Base-by-base conservation (phyloP, 53 echinoderm and acorn worm genomes). In the Astropecten irregularis region DNA sequence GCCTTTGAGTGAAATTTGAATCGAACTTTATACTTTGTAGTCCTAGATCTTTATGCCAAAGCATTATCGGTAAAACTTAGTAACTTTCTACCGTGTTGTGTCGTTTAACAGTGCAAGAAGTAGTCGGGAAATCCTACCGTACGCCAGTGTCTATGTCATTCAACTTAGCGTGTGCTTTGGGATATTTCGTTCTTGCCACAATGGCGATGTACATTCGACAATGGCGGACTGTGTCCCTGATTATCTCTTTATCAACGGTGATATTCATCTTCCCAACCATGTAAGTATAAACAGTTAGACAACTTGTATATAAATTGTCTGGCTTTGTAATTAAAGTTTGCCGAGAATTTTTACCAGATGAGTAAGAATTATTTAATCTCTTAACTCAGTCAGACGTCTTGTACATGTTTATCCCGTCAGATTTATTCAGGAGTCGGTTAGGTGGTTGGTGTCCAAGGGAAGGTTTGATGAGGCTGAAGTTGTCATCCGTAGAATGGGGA, bases 71-170 rank as follows among this genome's bases (percentile, higher is more conserved):
- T n/a, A n/a, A n/a, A n/a, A 27, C 4, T 39, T 19, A 26, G 28
- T 27, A 22, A 27, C 23, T 0, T 3, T 26, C 6, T 20, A 9
- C 13, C 28, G 1, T 59, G 6, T 59, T 59, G 2, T 59, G 9
- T 1, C 8, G 10, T 27, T 28, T 74, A n/a, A 34, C 84, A 93
- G 94, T 82, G 14, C 66, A 85, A 2, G 94, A 93, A 49, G 52
- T 93, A 51, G 90, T 93, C 35, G 94, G 94, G 44, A 91, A 91
- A 4, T 88, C 82, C 15, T 84, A 85, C 55, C 82, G 94, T 26
- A 91, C 88, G 0, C 15, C 82, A 2, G 83, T 70, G 5, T 66
- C 88, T n/a, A 84, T 84, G 20, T 22, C 82, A 23, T 69, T 85
- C 10, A 72, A 82, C 11, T 67, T 88, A n/a, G 76, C 83, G 49